Conservation (phyloP, 2,888 invertebrate species). For the Mesoligia furuncula region DNA sequence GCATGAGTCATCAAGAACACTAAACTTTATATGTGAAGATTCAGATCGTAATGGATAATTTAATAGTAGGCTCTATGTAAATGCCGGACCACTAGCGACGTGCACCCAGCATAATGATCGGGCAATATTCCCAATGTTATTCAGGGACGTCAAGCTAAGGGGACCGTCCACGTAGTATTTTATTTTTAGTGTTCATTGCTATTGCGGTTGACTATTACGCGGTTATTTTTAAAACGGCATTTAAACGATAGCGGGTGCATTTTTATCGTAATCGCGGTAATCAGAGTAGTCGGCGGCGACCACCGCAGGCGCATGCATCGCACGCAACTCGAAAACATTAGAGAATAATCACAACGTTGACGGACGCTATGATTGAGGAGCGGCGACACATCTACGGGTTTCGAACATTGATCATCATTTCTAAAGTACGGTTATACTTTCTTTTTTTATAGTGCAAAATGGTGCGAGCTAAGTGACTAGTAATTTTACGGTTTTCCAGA, state of each 20-base stretch:
- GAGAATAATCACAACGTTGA: slow-evolving; percentile 70
- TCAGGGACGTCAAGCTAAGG: slow-evolving; percentile 70
- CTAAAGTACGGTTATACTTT: slow-evolving; percentile 3
- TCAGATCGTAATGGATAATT: slow-evolving; percentile 69
- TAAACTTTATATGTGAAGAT: slow-evolving; percentile 68
- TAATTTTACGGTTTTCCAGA: slow-evolving; percentile 1
- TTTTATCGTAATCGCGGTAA: slow-evolving; percentile 83
- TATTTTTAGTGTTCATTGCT: slow-evolving; percentile 79
- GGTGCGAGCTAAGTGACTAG: background rate
- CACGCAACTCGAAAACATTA: slow-evolving; percentile 74
- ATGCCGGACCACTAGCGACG: slow-evolving; percentile 70
- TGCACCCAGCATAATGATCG: slow-evolving; percentile 71
- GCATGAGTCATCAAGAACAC: slow-evolving; percentile 59
- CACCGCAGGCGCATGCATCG: slow-evolving; percentile 73
- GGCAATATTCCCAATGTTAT: slow-evolving; percentile 78
- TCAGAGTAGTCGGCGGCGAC: slow-evolving; percentile 74
- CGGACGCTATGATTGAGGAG: slow-evolving; percentile 65
- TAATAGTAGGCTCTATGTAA: slow-evolving; percentile 75
- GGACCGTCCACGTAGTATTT: slow-evolving; percentile 72
- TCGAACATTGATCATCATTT: slow-evolving; percentile 36
- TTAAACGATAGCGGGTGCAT: slow-evolving; percentile 78
- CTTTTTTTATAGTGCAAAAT: slow-evolving; percentile 5
- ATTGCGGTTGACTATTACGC: slow-evolving; percentile 79
- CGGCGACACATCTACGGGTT: slow-evolving; percentile 59
- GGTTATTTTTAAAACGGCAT: slow-evolving; percentile 80